Evolutionary conservation across 2,888 invertebrate species (phyloP).

Genomic region (Antitype chi): DNA sequence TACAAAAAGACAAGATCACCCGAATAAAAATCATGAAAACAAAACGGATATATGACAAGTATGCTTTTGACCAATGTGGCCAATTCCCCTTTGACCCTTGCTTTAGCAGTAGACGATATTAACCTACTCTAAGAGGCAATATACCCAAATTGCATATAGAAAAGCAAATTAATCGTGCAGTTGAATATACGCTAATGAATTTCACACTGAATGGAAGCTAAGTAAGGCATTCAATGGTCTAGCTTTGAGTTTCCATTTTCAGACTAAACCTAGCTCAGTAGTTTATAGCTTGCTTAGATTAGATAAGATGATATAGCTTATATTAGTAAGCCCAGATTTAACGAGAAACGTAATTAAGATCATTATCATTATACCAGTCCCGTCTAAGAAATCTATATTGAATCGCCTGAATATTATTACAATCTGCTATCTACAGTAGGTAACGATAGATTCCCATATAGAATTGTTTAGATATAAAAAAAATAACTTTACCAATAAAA

Average conservation of each 20-base stretch:
- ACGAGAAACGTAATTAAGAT: constrained; percentile 45
- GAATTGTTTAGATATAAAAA: no score
- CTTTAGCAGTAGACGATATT: neutral
- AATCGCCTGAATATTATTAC: neutral
- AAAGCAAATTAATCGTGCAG: constrained; percentile 14
- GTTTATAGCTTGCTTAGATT: constrained; percentile 30
- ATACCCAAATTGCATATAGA: neutral
- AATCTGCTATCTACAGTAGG: neutral
- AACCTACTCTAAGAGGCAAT: neutral
- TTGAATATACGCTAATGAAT: constrained; percentile 39
- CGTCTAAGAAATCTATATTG: constrained; percentile 14
- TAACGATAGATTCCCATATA: neutral
- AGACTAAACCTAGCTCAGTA: constrained; percentile 20
- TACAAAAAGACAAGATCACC: no score
- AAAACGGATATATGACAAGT: no score
- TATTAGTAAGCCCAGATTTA: constrained; percentile 38
- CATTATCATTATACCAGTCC: constrained; percentile 7
- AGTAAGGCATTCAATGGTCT: constrained; percentile 28
- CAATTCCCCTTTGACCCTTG: neutral
- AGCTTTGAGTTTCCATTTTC: constrained; percentile 27
- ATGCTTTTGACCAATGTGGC: neutral
- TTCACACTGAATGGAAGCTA: constrained; percentile 28
- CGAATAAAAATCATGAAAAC: no score
- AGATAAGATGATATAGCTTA: constrained; percentile 27
- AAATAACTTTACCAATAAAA: no score